These are phyloP conservation scores for Oncopodura yosiiana DNA, from an alignment of 1,140 invertebrate species.

Conservation along the genomic window DNA sequence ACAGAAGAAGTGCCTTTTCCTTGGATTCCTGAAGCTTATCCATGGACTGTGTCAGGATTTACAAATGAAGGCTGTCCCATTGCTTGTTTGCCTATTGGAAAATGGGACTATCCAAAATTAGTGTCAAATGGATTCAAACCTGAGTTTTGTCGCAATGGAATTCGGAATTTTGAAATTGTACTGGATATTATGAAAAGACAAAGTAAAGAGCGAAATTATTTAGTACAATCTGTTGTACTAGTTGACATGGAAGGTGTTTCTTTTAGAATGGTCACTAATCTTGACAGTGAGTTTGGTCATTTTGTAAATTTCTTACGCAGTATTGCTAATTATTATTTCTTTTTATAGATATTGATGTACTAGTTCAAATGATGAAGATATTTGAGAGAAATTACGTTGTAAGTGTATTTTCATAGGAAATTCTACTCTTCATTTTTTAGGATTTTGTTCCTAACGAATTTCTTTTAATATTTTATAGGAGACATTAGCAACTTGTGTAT, in stretches of 20 bases:
- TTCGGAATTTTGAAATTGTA: slow-evolving; percentile 10
- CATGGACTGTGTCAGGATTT: no score
- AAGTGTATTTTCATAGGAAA: neutral
- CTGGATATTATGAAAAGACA: slow-evolving; percentile 4
- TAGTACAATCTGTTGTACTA: slow-evolving; percentile 4
- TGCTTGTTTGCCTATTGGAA: slow-evolving; percentile 6
- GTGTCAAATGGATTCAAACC: slow-evolving; percentile 7
- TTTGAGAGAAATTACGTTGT: slow-evolving; percentile 2
- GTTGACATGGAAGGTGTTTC: slow-evolving; percentile 1
- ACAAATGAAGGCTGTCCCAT: neutral
- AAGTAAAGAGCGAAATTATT: slow-evolving; percentile 4
- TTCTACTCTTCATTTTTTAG: neutral
- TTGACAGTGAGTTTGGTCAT: neutral
- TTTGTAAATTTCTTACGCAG: neutral
- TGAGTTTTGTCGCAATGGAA: neutral
- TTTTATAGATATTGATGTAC: neutral
- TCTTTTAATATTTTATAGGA: neutral
- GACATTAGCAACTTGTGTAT: neutral
- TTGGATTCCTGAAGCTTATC: no score
- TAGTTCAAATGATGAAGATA: slow-evolving; percentile 3
- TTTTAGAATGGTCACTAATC: slow-evolving; percentile 9
- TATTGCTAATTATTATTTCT: neutral
- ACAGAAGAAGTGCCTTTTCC: no score
- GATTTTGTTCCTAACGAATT: neutral
- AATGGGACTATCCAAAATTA: slow-evolving; percentile 11